Evolutionary conservation across 1,140 invertebrate genomes (phyloP).

Genomic region (Bombus waltoni): DNA sequence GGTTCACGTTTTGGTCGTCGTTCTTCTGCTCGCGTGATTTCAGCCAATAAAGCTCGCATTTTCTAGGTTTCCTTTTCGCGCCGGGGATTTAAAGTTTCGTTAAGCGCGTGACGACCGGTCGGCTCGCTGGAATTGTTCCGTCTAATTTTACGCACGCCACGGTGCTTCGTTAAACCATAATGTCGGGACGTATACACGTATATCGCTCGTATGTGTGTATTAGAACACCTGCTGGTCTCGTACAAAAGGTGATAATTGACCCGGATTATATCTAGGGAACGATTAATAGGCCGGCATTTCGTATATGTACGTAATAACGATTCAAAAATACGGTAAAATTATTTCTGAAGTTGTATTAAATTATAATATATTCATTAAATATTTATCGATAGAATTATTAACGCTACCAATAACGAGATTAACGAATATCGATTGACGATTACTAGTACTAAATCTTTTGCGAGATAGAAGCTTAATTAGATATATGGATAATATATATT

Average conservation of each 20-base stretch:
- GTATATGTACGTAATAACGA: background rate
- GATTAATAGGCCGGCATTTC: background rate
- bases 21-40: constrained; percentile 42
- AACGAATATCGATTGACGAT: too few species aligned
- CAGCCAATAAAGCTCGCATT: constrained; percentile 40
- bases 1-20: background rate
- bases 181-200: background rate
- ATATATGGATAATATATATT: too few species aligned
- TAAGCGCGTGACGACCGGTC: constrained; percentile 26
- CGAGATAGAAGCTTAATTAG: too few species aligned
- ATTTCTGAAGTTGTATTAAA: too few species aligned
- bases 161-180: background rate
- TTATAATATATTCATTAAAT: too few species aligned
- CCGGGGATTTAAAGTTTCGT: constrained; percentile 45
- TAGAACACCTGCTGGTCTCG: background rate
- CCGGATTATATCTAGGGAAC: background rate
- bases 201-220: too few species aligned
- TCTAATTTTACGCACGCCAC: constrained; percentile 9
- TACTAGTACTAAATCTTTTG: too few species aligned
- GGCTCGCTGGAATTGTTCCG: background rate
- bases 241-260: background rate
- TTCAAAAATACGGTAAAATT: background rate
- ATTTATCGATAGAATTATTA: too few species aligned
- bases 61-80: constrained; percentile 22
- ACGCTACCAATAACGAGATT: too few species aligned